These are phyloP conservation scores for Nowickia ferox DNA, from an alignment of 2,888 invertebrate species.

Conservation along the genomic window DNA sequence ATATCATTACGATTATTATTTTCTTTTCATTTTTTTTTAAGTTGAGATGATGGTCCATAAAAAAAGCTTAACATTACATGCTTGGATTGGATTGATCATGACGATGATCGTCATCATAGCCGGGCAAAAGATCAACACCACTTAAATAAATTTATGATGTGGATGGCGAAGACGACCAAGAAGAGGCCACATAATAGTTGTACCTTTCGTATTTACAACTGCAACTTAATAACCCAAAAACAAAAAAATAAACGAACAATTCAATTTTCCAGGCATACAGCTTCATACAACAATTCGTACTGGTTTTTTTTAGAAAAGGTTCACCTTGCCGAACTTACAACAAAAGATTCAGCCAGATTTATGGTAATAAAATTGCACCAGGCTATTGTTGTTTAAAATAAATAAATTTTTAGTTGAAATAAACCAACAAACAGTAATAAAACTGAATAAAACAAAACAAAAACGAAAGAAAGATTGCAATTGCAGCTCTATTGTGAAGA, in stretches of 20 bases:
- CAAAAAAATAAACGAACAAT: slow-evolving; percentile 58
- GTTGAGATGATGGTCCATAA: slow-evolving; percentile 34
- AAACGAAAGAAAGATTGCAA: slow-evolving; percentile 52
- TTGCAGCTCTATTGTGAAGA: slow-evolving; percentile 74
- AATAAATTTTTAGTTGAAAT: slow-evolving; percentile 21
- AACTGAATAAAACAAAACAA: slow-evolving; percentile 34
- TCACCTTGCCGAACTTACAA: slow-evolving; percentile 63
- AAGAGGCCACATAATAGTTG: slow-evolving; percentile 51
- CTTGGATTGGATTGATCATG: slow-evolving; percentile 29
- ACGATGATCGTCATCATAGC: slow-evolving; percentile 35
- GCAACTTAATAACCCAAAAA: slow-evolving; percentile 24
- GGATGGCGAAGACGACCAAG: slow-evolving; percentile 33
- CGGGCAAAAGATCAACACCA: slow-evolving; percentile 61
- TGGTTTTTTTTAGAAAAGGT: slow-evolving; percentile 47
- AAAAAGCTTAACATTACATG: slow-evolving; percentile 40
- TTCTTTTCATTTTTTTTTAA: slow-evolving; percentile 7
- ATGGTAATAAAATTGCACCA: slow-evolving; percentile 64
- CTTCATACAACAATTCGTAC: slow-evolving; percentile 59
- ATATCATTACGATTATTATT: slow-evolving; percentile 19
- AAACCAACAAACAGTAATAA: slow-evolving; percentile 46
- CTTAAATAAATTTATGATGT: slow-evolving; percentile 62
- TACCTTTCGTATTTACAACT: slow-evolving; percentile 48
- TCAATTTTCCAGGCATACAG: slow-evolving; percentile 58
- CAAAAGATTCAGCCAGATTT: slow-evolving; percentile 59
- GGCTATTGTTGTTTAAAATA: slow-evolving; percentile 49